phyloP scores from a whole-genome alignment of 1,140 invertebrate species.

The Pseudomyrmex flavicornis region DNA sequence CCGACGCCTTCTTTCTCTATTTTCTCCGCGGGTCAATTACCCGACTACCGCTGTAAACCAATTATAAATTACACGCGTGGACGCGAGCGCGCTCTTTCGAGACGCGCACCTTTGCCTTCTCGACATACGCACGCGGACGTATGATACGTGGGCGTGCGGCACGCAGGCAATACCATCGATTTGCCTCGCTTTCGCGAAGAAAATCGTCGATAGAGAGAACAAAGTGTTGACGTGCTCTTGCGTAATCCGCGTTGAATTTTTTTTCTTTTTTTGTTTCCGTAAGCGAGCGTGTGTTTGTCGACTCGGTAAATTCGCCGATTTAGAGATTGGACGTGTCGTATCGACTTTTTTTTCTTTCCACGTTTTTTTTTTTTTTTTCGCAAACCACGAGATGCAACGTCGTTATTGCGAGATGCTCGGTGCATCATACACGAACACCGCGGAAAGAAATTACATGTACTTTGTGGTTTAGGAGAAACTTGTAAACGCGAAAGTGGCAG shows the following conservation, averaged over 20 bases:
- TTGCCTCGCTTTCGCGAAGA: constrained; percentile 56
- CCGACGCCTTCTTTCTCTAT: constrained; percentile 3
- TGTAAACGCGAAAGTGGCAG: constrained; percentile 27
- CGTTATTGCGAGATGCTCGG: background rate
- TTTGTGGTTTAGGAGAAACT: constrained; percentile 25
- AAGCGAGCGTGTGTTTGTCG: constrained; percentile 36
- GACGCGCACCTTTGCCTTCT: constrained; percentile 28
- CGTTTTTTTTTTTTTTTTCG: background rate
- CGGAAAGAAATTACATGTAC: background rate
- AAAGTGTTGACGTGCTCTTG: constrained; percentile 52
- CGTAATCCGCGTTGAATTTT: constrained; percentile 18
- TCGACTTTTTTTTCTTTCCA: constrained; percentile 5
- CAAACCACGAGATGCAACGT: background rate
- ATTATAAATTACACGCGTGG: constrained; percentile 61
- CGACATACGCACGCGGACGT: constrained; percentile 8
- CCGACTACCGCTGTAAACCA: constrained; percentile 25
- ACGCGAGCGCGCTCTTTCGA: constrained; percentile 4
- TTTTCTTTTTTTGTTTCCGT: constrained; percentile 14
- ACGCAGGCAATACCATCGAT: constrained; percentile 50
- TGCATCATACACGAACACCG: too few species aligned
- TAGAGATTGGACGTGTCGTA: background rate
- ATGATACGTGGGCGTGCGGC: constrained; percentile 57
- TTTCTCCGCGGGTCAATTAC: background rate
- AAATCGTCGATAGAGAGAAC: constrained; percentile 35
- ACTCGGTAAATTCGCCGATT: constrained; percentile 18